These are phyloP conservation scores for Cololabis saira DNA, from an alignment of 2,113 vertebrate species.

Conservation along the genomic window DNA sequence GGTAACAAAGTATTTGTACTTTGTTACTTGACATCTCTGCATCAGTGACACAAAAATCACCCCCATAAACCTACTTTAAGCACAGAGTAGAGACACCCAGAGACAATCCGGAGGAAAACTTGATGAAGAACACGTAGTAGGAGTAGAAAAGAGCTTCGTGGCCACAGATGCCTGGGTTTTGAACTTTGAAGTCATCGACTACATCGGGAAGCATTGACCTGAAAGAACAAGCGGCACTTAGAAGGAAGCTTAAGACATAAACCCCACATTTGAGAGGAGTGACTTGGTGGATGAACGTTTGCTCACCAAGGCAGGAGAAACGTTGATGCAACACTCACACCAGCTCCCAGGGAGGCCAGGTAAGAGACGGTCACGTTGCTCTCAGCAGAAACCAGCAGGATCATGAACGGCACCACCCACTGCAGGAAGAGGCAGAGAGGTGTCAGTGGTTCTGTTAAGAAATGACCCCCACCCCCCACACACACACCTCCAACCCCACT, in stretches of 20 bases:
- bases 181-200: constrained; percentile 92
- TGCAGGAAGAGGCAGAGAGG: constrained; percentile 51
- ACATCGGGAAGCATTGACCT: constrained; percentile 98
- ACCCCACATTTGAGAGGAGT: not conserved
- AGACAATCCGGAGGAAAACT: constrained; percentile 93
- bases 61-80: constrained; percentile 85
- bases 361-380: constrained; percentile 87
- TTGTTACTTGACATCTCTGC: not conserved
- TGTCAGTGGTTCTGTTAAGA: not conserved
- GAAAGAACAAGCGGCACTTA: constrained; percentile 5
- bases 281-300: not conserved
- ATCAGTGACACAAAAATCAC: not conserved
- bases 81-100: constrained; percentile 94
- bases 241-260: not conserved
- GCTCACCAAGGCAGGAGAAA: constrained; percentile 93
- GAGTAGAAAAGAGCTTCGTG: constrained; percentile 96
- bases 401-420: constrained; percentile 93
- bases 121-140: constrained; percentile 97
- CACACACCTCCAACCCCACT: too few relatives aligned
- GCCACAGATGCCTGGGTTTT: constrained; percentile 83
- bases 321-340: constrained; percentile 89
- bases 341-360: constrained; percentile 85
- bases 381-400: constrained; percentile 80
- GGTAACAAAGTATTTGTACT: too few relatives aligned
- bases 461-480: too few relatives aligned